Evolutionary conservation across 64 coral and sea anemone genomes (phyloP).

Genomic region (Stichodactyla helianthus): DNA sequence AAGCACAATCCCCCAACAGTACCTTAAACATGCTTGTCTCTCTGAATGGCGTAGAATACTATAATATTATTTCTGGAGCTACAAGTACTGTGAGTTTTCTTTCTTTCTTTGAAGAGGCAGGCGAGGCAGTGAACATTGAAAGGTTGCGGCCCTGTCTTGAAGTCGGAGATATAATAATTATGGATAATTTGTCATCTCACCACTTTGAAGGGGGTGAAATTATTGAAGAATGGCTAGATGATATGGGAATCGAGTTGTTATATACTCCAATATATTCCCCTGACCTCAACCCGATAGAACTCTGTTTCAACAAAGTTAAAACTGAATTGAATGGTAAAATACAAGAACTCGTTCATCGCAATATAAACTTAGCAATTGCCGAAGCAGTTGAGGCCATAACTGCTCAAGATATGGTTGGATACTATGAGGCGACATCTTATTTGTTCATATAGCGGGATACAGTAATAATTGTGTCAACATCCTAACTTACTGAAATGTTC

Average conservation of each 20-base stretch:
- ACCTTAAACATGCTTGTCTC: slow-evolving; percentile 29
- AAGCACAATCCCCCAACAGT: not conserved
- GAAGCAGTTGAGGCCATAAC: not conserved
- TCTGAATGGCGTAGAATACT: slow-evolving; percentile 5
- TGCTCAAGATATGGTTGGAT: too few species aligned
- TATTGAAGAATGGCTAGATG: slow-evolving; percentile 20
- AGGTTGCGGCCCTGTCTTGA: not conserved
- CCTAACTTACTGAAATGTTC: too few species aligned
- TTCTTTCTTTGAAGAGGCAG: slow-evolving; percentile 7
- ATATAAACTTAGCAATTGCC: not conserved
- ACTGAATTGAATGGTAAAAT: slow-evolving; percentile 21
- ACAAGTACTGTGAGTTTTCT: slow-evolving; percentile 23
- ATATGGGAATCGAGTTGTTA: slow-evolving; percentile 41
- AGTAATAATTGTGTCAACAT: too few species aligned
- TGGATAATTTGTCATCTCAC: slow-evolving; percentile 45
- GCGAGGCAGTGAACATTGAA: not conserved
- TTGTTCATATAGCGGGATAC: too few species aligned
- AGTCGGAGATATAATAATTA: slow-evolving; percentile 38
- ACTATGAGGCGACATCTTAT: too few species aligned
- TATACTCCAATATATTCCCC: slow-evolving; percentile 41
- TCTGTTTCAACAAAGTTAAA: slow-evolving; percentile 38
- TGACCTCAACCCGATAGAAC: slow-evolving; percentile 39
- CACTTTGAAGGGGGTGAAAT: slow-evolving; percentile 40
- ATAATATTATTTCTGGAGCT: not conserved
- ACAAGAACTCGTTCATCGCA: not conserved